Base-by-base conservation (phyloP, 2,113 vertebrate species). In the Cervus canadensis region DNA sequence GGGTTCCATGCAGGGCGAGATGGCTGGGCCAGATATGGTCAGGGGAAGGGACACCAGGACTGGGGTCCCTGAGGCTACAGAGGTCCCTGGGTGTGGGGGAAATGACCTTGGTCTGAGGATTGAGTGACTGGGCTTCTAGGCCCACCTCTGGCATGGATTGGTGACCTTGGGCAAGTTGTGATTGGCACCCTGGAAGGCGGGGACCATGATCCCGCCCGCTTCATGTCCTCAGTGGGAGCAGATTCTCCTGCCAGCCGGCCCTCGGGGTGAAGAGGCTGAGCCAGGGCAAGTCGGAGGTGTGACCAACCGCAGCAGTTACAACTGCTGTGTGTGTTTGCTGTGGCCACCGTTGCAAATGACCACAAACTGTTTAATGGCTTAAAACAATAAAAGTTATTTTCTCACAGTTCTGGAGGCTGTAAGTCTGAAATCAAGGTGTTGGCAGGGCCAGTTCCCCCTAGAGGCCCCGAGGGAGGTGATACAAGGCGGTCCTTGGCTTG, bases 301-400 rank as follows among this genome's bases (percentile, higher is more conserved):
- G 28, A 25, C 14, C 25, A 1, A 5, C 2, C 19, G 7, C 26
- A 14, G 4, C 1, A 9, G 50, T n/a, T 17, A 6, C 1, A 40
- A 3, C 87, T 28, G 10, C 40, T 30, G 8, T 3, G 12, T 54
- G n/a, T 40, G 52, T 57, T 84, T 94, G 57, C 60, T 67, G 48
- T 26, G 16, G 90, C n/a, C 15, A 13, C 57, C 5, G 0, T 11
- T 25, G 36, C 88, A 83, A 74, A 56, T 30, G 26, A 2, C 85
- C 28, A 21, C 76, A 36, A 33, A 17, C 85, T 2, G 6, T 36
- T 67, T 67, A 7, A 21, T 15, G 28, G 15, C 64, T 81, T 54
- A 25, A 43, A 79, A 30, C 26, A 57, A 15, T 57, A 62, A 45
- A 78, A 45, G 3, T 40, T n/a, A 15, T 64, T 30, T 8, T 28